A percentile compares a stretch with the other conserved stretches of the same genome.
These are phyloP conservation scores for Trididemnum clinides DNA, from an alignment of 23 tunicate genomes.

Conservation along the genomic window DNA sequence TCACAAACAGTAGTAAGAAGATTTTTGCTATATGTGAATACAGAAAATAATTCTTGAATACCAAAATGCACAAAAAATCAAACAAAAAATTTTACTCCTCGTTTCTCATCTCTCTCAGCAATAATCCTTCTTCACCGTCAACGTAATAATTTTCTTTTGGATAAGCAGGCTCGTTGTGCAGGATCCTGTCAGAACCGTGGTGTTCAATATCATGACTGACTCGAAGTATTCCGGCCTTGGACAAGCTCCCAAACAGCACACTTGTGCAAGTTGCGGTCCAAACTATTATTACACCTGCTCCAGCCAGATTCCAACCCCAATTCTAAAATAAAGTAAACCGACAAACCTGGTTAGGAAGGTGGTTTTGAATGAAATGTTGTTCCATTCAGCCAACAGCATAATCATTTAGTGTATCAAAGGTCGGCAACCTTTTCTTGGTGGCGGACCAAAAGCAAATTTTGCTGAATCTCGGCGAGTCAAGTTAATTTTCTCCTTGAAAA, in stretches of 20 bases:
- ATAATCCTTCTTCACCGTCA: background rate
- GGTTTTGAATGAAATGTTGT: no score
- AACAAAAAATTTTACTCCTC: background rate
- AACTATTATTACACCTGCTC: slow-evolving; percentile 44
- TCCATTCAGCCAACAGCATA: no score
- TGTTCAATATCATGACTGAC: slow-evolving; percentile 57
- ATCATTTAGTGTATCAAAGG: no score
- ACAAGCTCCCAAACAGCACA: slow-evolving; percentile 47
- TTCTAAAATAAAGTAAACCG: slow-evolving; percentile 32
- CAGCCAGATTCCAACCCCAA: slow-evolving; percentile 80
- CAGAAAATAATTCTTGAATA: background rate
- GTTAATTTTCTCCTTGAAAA: no score
- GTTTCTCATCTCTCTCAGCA: background rate
- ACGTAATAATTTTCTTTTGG: slow-evolving; percentile 31
- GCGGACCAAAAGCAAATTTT: no score
- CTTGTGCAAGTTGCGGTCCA: slow-evolving; percentile 58
- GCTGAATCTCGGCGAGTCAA: no score
- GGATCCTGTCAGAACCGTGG: slow-evolving; percentile 56
- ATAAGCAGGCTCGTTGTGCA: slow-evolving; percentile 95
- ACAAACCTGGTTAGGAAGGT: no score
- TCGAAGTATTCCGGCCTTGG: slow-evolving; percentile 42
- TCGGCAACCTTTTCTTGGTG: no score
- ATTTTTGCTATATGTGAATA: background rate
- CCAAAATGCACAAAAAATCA: no score
- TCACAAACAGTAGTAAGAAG: background rate